Evolutionary conservation across 2,113 vertebrate genomes (phyloP), one percentile per base, ranked within the genome.

Genomic region (Hippocampus comes): DNA sequence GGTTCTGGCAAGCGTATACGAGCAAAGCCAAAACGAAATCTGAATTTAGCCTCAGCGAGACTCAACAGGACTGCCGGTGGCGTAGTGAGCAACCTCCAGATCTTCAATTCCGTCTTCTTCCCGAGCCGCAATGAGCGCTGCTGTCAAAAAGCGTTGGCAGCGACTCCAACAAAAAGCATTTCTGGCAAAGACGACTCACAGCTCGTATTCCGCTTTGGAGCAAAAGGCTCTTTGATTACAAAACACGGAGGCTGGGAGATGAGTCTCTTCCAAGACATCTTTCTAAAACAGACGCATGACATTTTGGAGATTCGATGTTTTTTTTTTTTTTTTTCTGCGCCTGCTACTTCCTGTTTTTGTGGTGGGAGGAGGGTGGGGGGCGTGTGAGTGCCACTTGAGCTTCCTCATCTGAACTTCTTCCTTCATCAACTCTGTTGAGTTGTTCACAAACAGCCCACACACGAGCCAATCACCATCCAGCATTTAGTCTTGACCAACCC

Each of bases 131-230:
- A 63, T 9, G 60, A 63, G 61, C 34, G 18, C 20, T 63, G 18
- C 61, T 63, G 61, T 63, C 53, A 56, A 41, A 63, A 63, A 41
- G 64, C 43, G 42, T 66, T 66, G 64, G 64, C 64, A 66, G 64
- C 64, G 43, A 46, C 64, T 46, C 64, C 64, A 25, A 48, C 64
- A 66, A 66, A 66, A 66, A 46, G 23, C 59, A 25, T 66, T 66
- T 48, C 64, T 66, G 64, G 64, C 64, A 66, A 48, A 66, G 64
- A 48, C 23, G 64, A 46, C 42, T 48, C 63, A 11, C 23, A 10
- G 43, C 64, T 66, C 64, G 23, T 48, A 48, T 48, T 66, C 43
- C 9, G 42, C 64, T 66, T 48, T 25, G 64, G 64, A 66, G 64
- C 42, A 66, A 66, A 61, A 65, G 41, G 38, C 41, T 25, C 42